Evolutionary conservation across 2,797 vertebrate genomes (phyloP), one percentile per base, ranked within the genome.

Genomic region (Acrossocheilus wenchowensis): DNA sequence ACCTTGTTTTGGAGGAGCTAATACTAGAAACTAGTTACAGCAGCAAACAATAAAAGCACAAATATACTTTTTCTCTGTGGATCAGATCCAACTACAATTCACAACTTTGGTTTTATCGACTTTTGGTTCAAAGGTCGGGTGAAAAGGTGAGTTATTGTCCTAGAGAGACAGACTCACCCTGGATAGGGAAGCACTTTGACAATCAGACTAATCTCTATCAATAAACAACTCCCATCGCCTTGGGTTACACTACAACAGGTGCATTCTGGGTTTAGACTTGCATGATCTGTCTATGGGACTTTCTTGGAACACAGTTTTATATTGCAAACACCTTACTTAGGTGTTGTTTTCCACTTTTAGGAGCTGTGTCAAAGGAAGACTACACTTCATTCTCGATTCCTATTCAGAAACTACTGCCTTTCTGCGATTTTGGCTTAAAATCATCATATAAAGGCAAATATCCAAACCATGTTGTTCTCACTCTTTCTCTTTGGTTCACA

Each of bases 121-220:
- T 78, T 84, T 89, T 69, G 82, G 86, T 82, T 90, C 83, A 68
- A 88, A 86, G 50, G 72, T 26, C 7, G 15, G 91, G 93, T 94
- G 89, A 92, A 90, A 89, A 92, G 92, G 90, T 92, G 89, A 89
- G 89, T 91, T 91, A 52, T 89, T 84, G 87, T 87, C 84, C 34
- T 87, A 66, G 60, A 88, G 89, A 90, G 41, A 81, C 83, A 84
- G 50, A 41, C 48, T 41, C 79, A 78, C 69, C 54, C 43, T 84
- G 57, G 80, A 50, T 48, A 82, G 88, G 87, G 88, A 89, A 91
- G 66, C 45, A 79, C 54, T 45, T 85, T 60, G 34, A 93, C 92
- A 94, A 91, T 91, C 84, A 85, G 68, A 72, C 84, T 93, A 93
- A 93, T 93, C 92, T 92, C 54, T 80, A 73, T 74, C 82, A 84